phyloP scores from a whole-genome alignment of 2,113 vertebrate genomes.

The Vulpes lagopus region DNA sequence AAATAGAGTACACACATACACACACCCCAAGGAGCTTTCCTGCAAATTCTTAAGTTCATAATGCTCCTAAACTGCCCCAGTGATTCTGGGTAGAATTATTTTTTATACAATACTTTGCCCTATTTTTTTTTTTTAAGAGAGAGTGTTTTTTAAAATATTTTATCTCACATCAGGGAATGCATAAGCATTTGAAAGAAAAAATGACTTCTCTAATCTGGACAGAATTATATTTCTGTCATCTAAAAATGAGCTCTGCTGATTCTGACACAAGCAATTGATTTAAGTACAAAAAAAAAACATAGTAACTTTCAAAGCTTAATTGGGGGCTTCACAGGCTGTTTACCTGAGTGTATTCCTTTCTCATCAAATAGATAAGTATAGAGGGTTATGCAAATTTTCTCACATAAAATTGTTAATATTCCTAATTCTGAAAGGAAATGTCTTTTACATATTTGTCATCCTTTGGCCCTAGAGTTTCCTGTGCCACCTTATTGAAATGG shows the following conservation, averaged over 20 bases:
- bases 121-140: neutral
- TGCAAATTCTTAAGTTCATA: neutral
- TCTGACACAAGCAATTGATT: conserved; percentile 23
- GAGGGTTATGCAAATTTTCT: conserved; percentile 1
- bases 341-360: neutral
- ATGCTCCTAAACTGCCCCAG: neutral
- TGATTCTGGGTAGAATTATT: neutral
- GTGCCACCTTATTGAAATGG: neutral
- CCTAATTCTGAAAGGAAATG: conserved; percentile 48
- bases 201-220: conserved; percentile 19
- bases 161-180: neutral
- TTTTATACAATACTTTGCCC: conserved; percentile 34
- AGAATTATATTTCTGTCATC: conserved; percentile 39
- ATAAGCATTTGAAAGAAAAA: conserved; percentile 62
- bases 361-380: conserved; percentile 24
- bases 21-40: neutral
- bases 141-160: neutral
- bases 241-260: conserved; percentile 47
- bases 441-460: neutral
- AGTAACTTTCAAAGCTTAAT: neutral
- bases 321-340: neutral
- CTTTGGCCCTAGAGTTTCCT: neutral
- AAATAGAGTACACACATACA: neutral
- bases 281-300: conserved; percentile 50
- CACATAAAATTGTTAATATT: conserved; percentile 49